phyloP scores from a whole-genome alignment of 1,140 invertebrate species.

The Varroa destructor region DNA sequence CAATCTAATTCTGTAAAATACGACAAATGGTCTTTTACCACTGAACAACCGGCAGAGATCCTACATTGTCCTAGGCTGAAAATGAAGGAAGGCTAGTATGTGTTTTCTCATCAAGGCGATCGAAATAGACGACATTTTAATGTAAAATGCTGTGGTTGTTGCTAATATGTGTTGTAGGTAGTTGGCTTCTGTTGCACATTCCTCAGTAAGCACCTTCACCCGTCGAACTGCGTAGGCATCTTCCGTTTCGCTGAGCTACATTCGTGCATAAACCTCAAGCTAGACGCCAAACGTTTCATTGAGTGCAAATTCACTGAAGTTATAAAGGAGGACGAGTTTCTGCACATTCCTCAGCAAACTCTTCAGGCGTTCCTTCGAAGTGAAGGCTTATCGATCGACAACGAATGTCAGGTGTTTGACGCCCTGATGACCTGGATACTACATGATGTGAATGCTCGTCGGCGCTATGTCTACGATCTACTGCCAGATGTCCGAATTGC shows the following conservation, averaged over 20 bases:
- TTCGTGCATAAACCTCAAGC: constrained; percentile 64
- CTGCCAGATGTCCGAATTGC: constrained; percentile 68
- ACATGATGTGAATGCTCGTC: constrained; percentile 61
- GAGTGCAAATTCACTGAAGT: constrained; percentile 73
- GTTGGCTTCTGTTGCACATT: constrained; percentile 74
- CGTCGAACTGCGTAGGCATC: constrained; percentile 56
- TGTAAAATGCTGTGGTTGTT: not conserved
- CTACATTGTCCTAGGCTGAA: too few species aligned
- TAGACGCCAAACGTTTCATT: constrained; percentile 66
- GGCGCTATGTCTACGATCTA: constrained; percentile 72
- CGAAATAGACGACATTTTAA: not conserved
- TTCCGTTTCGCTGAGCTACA: constrained; percentile 71
- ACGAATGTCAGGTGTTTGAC: constrained; percentile 80
- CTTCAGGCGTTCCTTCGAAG: constrained; percentile 65
- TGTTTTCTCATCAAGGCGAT: not conserved
- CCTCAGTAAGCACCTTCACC: constrained; percentile 71
- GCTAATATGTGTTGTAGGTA: constrained; percentile 38
- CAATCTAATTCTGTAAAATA: too few species aligned
- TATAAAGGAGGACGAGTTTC: constrained; percentile 64
- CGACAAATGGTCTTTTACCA: too few species aligned
- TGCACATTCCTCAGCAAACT: constrained; percentile 65
- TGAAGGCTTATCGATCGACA: constrained; percentile 75
- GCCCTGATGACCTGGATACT: constrained; percentile 79
- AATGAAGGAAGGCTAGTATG: not conserved
- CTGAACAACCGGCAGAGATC: too few species aligned